A percentile compares a stretch with the other conserved stretches of the same genome.
Evolutionary conservation across 2,113 vertebrate species (phyloP).

Genomic region (Ciconia stormi): DNA sequence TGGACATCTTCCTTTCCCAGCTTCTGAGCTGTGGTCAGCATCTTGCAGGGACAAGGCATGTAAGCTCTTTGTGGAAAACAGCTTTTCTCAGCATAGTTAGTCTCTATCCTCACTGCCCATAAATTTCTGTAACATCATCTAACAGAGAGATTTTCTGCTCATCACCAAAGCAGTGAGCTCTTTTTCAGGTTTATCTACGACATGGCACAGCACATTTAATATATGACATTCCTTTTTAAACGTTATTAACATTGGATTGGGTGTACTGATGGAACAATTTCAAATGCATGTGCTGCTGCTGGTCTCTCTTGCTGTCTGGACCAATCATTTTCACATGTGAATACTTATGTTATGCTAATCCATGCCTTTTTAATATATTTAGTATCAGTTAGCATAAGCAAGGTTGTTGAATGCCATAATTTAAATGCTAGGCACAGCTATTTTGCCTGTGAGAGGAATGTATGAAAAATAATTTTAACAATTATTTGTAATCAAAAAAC

Average conservation of each 20-base stretch:
- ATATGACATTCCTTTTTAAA: neutral
- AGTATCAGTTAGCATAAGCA: conserved; percentile 37
- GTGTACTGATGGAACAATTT: neutral
- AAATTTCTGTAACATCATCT: neutral
- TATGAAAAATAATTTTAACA: neutral
- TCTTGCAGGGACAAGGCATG: neutral
- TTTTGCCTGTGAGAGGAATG: neutral
- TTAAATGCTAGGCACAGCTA: neutral
- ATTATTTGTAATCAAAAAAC: neutral
- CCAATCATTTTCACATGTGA: neutral
- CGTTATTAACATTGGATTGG: neutral
- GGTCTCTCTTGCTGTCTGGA: neutral
- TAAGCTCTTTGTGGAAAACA: neutral
- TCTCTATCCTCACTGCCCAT: neutral
- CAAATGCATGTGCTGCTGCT: neutral
- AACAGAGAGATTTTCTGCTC: neutral
- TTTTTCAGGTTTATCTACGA: neutral
- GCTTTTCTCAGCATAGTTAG: neutral
- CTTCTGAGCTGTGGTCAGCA: neutral
- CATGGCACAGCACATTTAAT: neutral
- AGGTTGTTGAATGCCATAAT: neutral
- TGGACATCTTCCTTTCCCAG: neutral
- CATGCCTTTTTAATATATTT: neutral
- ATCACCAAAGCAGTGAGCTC: neutral
- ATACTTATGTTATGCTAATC: conserved; percentile 24